Evolutionary conservation across 2,797 vertebrate genomes (phyloP).

Genomic region (Cryptoblepharus egeriae): DNA sequence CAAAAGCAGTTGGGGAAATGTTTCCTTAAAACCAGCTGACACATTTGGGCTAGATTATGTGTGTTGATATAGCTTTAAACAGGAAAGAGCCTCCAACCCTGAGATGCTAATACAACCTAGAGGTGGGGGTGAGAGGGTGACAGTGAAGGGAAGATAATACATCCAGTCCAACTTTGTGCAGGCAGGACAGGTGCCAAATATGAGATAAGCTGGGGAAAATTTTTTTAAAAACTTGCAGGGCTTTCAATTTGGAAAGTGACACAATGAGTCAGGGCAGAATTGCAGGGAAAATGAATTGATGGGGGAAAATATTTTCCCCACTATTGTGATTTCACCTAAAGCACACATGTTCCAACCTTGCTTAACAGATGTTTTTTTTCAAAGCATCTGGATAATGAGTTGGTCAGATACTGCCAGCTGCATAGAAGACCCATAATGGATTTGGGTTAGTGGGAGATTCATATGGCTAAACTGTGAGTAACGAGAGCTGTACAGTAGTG

Average conservation of each 20-base stretch:
- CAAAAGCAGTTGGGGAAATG: constrained; percentile 49
- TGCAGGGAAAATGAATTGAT: background rate
- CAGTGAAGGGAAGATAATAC: constrained; percentile 13
- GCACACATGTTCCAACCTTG: background rate
- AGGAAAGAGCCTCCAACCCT: constrained; percentile 38
- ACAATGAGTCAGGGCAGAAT: constrained; percentile 12
- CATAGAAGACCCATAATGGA: background rate
- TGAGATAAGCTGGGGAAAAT: constrained; percentile 72
- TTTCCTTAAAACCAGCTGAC: constrained; percentile 73
- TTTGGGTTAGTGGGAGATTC: background rate
- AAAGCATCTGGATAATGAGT: background rate
- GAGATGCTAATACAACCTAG: constrained; percentile 39
- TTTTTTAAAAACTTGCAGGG: background rate
- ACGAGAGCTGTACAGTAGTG: background rate
- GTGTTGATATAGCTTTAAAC: constrained; percentile 51
- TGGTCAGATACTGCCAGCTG: background rate
- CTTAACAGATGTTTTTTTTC: fast-evolving
- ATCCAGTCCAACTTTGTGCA: constrained; percentile 41
- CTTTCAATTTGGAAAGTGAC: constrained; percentile 30
- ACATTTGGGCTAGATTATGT: constrained; percentile 62
- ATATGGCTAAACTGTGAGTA: background rate
- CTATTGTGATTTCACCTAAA: fast-evolving
- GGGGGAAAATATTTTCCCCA: fast-evolving
- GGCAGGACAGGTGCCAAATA: constrained; percentile 68
- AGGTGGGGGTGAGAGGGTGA: constrained; percentile 16